Evolutionary conservation across 53 echinoderm and acorn worm species (phyloP).

Genomic region (Patiria pectinifera): DNA sequence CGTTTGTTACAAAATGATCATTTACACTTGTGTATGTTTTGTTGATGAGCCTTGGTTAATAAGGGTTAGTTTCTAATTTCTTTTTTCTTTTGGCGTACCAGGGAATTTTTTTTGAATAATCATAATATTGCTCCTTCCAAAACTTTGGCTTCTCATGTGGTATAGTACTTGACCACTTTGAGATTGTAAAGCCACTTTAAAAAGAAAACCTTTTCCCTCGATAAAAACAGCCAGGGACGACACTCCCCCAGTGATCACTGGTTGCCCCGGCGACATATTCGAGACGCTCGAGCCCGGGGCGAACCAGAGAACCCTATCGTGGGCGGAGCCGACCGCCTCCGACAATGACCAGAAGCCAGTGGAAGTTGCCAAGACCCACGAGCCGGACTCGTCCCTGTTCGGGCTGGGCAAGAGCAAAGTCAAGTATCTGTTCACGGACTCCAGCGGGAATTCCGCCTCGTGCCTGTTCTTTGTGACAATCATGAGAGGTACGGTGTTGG

Average conservation of each 20-base stretch:
- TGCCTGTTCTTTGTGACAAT: constrained; percentile 36
- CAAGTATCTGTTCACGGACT: constrained; percentile 47
- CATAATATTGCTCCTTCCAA: neutral
- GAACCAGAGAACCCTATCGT: neutral
- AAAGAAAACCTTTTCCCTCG: neutral
- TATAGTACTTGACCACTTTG: neutral
- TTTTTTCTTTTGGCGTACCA: too few relatives aligned
- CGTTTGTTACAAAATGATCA: too few relatives aligned
- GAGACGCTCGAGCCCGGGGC: neutral
- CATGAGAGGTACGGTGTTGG: constrained; percentile 31
- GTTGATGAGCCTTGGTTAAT: too few relatives aligned
- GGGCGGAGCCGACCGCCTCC: constrained; percentile 32
- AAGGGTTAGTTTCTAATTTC: too few relatives aligned
- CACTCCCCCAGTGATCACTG: constrained; percentile 40
- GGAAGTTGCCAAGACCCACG: neutral
- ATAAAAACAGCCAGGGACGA: neutral
- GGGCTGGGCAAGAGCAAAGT: constrained; percentile 26
- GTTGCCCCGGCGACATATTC: constrained; percentile 6
- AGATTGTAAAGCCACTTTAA: neutral
- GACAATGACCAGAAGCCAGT: constrained; percentile 47
- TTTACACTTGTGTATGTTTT: too few relatives aligned
- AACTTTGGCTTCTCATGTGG: neutral
- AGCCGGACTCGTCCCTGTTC: constrained; percentile 12
- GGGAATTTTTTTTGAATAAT: too few relatives aligned
- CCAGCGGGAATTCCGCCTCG: constrained; percentile 23